Evolutionary conservation across 2,888 invertebrate species (phyloP).

Genomic region (Chrysotoxum bicinctum): DNA sequence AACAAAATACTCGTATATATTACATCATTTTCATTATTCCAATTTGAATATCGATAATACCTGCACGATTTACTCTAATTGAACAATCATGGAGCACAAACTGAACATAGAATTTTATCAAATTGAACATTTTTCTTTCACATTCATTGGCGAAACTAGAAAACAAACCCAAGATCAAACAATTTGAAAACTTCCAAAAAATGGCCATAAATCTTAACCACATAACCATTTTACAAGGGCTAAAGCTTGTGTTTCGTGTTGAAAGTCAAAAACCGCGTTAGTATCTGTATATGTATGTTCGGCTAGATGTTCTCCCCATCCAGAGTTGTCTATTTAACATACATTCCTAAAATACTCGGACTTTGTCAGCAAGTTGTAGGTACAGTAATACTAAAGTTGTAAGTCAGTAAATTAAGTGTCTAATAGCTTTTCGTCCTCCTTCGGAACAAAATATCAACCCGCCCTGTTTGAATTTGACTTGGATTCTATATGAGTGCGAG

Average conservation of each 20-base stretch:
- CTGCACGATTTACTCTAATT: neutral
- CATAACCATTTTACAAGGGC: constrained; percentile 4
- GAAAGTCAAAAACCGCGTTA: constrained; percentile 45
- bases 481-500: neutral
- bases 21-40: too few relatives aligned
- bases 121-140: neutral
- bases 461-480: neutral
- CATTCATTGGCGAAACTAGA: neutral
- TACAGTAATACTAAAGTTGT: neutral
- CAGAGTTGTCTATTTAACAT: constrained; percentile 60
- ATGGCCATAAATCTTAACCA: constrained; percentile 41
- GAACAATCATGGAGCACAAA: neutral
- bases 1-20: too few relatives aligned
- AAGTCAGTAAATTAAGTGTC: constrained; percentile 53
- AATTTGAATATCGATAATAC: too few relatives aligned
- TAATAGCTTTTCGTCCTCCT: constrained; percentile 38
- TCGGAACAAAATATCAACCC: neutral
- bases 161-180: neutral
- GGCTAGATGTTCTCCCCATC: constrained; percentile 20
- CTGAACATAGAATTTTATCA: neutral
- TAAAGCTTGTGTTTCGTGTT: neutral
- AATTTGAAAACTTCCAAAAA: constrained; percentile 16
- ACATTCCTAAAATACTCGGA: constrained; percentile 66
- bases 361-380: constrained; percentile 34
- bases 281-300: constrained; percentile 37